A percentile compares a stretch with the other conserved stretches of the same genome.
phyloP scores from a whole-genome alignment of 2,797 vertebrate species.

The Platalea minor region DNA sequence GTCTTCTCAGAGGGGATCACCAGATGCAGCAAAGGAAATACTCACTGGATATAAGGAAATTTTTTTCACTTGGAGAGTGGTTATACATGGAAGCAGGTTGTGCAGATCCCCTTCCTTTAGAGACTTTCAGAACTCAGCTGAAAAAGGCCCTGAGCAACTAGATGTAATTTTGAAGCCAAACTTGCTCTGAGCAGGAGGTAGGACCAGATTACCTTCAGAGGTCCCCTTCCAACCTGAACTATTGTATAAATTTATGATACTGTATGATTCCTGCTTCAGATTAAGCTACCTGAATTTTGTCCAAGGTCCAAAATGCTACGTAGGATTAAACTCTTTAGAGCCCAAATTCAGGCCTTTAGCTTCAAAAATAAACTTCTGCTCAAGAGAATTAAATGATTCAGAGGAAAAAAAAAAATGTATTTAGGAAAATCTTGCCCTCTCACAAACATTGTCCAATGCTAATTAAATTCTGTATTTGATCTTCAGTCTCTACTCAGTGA shows the following conservation, averaged over 20 bases:
- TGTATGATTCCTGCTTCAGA: not conserved
- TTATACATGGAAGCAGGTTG: not conserved
- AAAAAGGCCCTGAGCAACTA: not conserved
- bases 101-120: not conserved
- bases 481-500: not conserved
- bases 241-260: not conserved
- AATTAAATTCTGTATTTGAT: conserved; percentile 42
- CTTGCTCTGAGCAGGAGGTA: not conserved
- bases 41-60: not conserved
- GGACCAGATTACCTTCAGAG: not conserved
- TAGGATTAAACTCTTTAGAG: not conserved
- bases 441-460: not conserved
- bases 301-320: not conserved
- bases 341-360: not conserved
- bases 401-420: not conserved
- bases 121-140: not conserved
- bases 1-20: not conserved
- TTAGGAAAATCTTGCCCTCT: not conserved
- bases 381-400: not conserved
- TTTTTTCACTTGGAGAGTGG: not conserved
- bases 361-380: not conserved
- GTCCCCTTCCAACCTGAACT: not conserved
- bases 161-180: not conserved
- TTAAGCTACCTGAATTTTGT: not conserved
- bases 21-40: not conserved